Conservation (phyloP, 2,113 vertebrate species). For the Petrocephalus zakoni region DNA sequence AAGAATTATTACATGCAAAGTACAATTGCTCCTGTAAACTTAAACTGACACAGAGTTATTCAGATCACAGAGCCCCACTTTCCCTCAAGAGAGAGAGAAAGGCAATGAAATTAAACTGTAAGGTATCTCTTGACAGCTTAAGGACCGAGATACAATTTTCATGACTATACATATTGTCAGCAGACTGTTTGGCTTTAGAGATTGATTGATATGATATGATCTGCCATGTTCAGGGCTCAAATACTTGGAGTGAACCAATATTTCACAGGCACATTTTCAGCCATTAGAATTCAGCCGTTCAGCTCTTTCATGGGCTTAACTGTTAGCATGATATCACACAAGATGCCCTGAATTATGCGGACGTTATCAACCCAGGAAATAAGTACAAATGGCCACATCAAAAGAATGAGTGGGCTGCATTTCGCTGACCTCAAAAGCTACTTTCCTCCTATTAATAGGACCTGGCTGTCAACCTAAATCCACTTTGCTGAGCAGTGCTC, state of each 20-base stretch:
- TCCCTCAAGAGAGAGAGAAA: background rate
- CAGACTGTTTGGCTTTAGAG: background rate
- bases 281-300: background rate
- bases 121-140: background rate
- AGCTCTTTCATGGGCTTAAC: background rate
- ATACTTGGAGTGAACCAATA: too few relatives aligned
- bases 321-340: background rate
- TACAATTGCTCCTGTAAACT: background rate
- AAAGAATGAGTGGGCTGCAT: constrained; percentile 39
- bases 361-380: constrained; percentile 43
- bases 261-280: background rate
- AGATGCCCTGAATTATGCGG: constrained; percentile 15
- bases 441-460: constrained; percentile 56
- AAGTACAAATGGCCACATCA: constrained; percentile 44
- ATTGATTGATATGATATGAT: background rate
- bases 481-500: constrained; percentile 23
- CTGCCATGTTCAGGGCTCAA: constrained; percentile 11
- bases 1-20: background rate
- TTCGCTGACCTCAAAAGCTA: constrained; percentile 55
- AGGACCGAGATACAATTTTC: background rate
- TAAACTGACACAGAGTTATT: background rate
- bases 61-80: background rate
- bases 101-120: background rate
- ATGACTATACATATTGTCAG: background rate
- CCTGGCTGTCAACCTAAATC: constrained; percentile 36